These are phyloP conservation scores for Empidonax alnorum DNA, from an alignment of 2,113 vertebrate species.

Conservation along the genomic window DNA sequence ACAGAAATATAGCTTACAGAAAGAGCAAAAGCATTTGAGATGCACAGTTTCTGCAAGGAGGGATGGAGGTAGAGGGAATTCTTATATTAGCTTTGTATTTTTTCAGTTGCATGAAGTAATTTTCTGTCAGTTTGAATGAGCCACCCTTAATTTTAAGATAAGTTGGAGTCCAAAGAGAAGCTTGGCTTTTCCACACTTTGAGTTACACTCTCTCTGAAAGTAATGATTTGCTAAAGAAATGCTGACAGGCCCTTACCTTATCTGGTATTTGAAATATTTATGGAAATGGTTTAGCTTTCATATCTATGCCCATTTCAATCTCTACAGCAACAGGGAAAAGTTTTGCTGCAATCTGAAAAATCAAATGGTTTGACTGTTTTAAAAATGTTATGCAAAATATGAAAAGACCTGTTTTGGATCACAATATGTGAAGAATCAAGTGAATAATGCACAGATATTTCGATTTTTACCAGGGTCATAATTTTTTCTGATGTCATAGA, in stretches of 20 bases:
- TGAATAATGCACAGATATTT: neutral
- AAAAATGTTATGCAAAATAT: neutral
- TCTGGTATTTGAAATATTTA: constrained; percentile 19
- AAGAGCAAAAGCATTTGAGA: neutral
- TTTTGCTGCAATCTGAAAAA: neutral
- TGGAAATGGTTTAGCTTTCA: neutral
- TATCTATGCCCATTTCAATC: neutral
- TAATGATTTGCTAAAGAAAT: constrained; percentile 17
- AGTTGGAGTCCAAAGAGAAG: neutral
- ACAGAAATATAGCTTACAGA: neutral
- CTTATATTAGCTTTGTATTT: neutral
- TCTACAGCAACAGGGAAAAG: neutral
- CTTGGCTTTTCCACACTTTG: neutral
- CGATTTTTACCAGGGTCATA: neutral
- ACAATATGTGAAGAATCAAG: neutral
- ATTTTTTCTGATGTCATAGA: neutral
- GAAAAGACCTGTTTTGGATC: neutral
- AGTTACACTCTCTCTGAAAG: constrained; percentile 6
- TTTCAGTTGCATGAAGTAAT: neutral
- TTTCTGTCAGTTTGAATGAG: neutral
- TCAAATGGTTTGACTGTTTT: neutral
- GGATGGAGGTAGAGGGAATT: neutral
- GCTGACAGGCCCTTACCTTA: neutral
- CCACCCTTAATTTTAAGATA: neutral
- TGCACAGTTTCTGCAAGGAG: neutral